These are phyloP conservation scores for Balearica regulorum DNA, from an alignment of 2,797 vertebrate genomes.

Conservation along the genomic window DNA sequence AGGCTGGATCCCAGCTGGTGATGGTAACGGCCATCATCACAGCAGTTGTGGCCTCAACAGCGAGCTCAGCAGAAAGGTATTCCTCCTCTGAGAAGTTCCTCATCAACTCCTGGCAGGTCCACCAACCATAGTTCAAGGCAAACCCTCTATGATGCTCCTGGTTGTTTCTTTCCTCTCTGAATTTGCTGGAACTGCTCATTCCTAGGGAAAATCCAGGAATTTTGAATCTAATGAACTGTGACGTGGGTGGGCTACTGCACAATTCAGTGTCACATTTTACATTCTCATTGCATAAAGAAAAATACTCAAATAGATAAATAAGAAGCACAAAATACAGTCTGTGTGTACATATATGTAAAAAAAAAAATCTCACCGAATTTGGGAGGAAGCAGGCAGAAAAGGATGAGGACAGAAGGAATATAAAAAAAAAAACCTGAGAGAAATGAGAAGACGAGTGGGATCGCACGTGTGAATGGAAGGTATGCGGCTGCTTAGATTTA, in stretches of 20 bases:
- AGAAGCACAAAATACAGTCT: neutral
- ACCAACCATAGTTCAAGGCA: neutral
- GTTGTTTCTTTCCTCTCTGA: neutral
- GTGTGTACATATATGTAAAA: neutral
- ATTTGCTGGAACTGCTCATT: neutral
- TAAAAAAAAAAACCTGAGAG: neutral
- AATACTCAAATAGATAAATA: neutral
- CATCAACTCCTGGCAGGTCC: neutral
- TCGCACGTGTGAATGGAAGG: conserved; percentile 77
- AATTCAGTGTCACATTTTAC: neutral
- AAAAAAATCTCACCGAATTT: neutral
- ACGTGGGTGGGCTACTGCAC: fast-evolving
- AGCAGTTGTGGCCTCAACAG: neutral
- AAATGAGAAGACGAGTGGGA: neutral
- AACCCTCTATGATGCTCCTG: neutral
- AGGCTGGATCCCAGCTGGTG: neutral
- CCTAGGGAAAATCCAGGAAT: neutral
- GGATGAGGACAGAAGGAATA: neutral
- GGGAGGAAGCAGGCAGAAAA: neutral
- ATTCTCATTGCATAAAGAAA: neutral
- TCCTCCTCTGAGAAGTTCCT: neutral
- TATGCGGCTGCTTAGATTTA: conserved; percentile 93
- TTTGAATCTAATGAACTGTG: neutral
- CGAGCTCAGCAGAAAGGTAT: neutral
- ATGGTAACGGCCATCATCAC: neutral